Evolutionary conservation across 1,140 invertebrate species (phyloP).

Genomic region (Philotrypesis tridentata): DNA sequence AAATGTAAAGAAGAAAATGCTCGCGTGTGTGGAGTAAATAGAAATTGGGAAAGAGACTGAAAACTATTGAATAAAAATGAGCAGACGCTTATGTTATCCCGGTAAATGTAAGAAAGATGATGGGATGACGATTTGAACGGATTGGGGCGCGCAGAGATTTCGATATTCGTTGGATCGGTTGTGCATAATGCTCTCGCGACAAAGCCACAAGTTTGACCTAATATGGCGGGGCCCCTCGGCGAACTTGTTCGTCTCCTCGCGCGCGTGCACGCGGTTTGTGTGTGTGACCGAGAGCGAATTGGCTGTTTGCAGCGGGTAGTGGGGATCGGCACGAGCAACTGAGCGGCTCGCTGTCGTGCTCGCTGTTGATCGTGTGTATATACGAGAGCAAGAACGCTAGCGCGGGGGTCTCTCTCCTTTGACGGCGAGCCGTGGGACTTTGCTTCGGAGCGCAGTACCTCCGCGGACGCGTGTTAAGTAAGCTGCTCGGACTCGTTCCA

Average conservation of each 20-base stretch:
- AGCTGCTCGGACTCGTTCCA: constrained; percentile 49
- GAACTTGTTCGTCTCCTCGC: constrained; percentile 47
- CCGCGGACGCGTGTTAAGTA: constrained; percentile 67
- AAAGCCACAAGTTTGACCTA: constrained; percentile 73
- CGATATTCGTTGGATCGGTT: too few relatives aligned
- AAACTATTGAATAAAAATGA: too few relatives aligned
- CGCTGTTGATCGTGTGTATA: constrained; percentile 40
- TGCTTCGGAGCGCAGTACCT: constrained; percentile 59
- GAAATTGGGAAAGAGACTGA: too few relatives aligned
- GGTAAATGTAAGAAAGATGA: too few relatives aligned
- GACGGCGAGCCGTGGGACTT: constrained; percentile 53
- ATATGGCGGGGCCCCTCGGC: constrained; percentile 68
- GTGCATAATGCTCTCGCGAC: constrained; percentile 14
- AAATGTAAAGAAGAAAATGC: too few relatives aligned
- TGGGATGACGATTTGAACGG: too few relatives aligned
- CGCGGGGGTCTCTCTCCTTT: constrained; percentile 52
- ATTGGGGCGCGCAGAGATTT: too few relatives aligned
- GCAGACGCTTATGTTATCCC: too few relatives aligned
- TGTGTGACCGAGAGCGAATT: background rate
- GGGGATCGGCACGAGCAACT: constrained; percentile 27
- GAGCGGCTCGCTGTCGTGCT: constrained; percentile 46
- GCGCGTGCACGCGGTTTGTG: constrained; percentile 21
- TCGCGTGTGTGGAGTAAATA: too few relatives aligned
- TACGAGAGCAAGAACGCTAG: constrained; percentile 25
- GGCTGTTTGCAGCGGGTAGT: background rate